Percentiles rank a stretch among this genome's conserved stretches.
These are phyloP conservation scores for Zele albiditarsus DNA, from an alignment of 2,888 invertebrate genomes.

Conservation along the genomic window DNA sequence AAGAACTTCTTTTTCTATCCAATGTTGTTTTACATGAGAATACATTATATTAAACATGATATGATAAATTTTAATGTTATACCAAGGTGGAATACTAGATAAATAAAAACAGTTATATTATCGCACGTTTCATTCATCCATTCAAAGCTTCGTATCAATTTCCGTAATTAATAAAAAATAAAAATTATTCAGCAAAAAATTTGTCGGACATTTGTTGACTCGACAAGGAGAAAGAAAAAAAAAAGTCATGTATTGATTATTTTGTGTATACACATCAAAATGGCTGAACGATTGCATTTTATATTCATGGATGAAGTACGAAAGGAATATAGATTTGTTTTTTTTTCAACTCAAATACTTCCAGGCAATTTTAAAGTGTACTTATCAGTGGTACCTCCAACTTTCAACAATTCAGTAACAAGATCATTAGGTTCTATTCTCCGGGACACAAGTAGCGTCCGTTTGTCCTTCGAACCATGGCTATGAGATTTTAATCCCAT, in stretches of 20 bases:
- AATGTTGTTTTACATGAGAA: not conserved
- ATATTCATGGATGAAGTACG: not conserved
- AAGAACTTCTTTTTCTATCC: not conserved
- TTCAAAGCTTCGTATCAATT: not conserved
- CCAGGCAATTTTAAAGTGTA: conserved; percentile 73
- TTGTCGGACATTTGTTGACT: not conserved
- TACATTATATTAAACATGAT: not conserved
- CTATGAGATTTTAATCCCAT: conserved; percentile 75
- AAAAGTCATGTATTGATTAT: not conserved
- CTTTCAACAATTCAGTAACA: conserved; percentile 71
- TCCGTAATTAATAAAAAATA: not conserved
- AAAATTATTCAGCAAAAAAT: not conserved
- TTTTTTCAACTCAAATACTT: conserved; percentile 33
- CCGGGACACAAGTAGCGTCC: conserved; percentile 74
- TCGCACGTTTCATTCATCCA: not conserved
- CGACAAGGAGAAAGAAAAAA: not conserved
- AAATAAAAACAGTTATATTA: not conserved
- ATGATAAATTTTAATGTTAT: not conserved
- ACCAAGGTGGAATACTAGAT: not conserved
- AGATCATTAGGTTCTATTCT: conserved; percentile 73
- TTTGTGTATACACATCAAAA: not conserved
- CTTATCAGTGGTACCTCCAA: conserved; percentile 74
- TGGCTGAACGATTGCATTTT: not conserved
- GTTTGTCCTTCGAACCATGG: conserved; percentile 72
- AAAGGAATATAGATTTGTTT: no score